Evolutionary conservation across 2,888 invertebrate genomes (phyloP).

Genomic region (Hyles lineata): DNA sequence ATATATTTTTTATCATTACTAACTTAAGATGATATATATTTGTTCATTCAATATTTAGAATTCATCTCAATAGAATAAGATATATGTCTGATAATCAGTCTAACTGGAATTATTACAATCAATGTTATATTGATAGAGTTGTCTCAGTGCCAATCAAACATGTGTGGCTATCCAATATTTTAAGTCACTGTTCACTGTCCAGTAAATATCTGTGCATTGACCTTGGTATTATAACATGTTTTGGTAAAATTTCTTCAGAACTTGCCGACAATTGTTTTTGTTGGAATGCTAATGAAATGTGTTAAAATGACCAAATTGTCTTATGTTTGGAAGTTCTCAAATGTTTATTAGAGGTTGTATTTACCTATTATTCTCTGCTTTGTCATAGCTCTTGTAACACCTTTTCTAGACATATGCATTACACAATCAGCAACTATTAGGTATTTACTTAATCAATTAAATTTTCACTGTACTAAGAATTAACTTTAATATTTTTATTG

Average conservation of each 20-base stretch:
- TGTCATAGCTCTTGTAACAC: no score
- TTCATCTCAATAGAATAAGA: no score
- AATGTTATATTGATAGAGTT: neutral
- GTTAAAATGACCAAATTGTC: neutral
- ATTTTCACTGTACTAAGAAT: no score
- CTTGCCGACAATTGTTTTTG: neutral
- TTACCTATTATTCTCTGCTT: neutral
- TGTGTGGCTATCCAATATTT: slow-evolving; percentile 42
- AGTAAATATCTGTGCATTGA: slow-evolving; percentile 28
- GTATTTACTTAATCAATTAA: no score
- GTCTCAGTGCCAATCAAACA: slow-evolving; percentile 39
- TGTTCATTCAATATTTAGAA: no score
- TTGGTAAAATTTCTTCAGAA: slow-evolving; percentile 7
- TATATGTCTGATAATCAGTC: no score
- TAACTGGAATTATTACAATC: no score
- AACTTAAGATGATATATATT: no score
- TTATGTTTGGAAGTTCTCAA: neutral
- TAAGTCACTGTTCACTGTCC: slow-evolving; percentile 34
- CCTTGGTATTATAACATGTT: slow-evolving; percentile 44
- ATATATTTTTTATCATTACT: no score
- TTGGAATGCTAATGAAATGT: neutral
- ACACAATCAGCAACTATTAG: no score
- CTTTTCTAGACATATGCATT: no score
- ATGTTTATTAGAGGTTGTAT: neutral
- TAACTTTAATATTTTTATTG: no score